A percentile compares a stretch with the other conserved stretches of the same genome.
Conservation (phyloP, 2,797 vertebrate species). For the Austrolebias charrua region DNA sequence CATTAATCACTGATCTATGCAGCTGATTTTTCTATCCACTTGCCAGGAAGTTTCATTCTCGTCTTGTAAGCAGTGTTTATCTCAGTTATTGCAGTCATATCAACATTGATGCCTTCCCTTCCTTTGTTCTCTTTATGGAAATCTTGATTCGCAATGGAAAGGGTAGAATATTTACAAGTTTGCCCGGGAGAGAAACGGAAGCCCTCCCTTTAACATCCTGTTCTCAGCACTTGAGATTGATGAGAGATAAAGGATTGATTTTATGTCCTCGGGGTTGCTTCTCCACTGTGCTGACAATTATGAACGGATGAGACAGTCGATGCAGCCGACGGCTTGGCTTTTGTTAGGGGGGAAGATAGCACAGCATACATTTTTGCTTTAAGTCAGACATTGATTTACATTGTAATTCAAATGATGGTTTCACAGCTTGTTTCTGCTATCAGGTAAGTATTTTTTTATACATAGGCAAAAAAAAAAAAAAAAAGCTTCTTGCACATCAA, state of each 20-base stretch:
- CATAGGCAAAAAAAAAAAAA: no score
- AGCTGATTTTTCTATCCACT: constrained; percentile 54
- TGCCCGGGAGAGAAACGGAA: constrained; percentile 48
- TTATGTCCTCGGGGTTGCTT: constrained; percentile 48
- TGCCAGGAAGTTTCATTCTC: constrained; percentile 26
- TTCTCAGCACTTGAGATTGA: constrained; percentile 56
- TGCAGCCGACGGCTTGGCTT: constrained; percentile 42
- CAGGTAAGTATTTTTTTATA: no score
- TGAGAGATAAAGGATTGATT: constrained; percentile 63
- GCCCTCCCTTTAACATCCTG: constrained; percentile 41
- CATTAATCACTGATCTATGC: constrained; percentile 63
- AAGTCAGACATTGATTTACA: constrained; percentile 48
- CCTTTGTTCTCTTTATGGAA: constrained; percentile 34
- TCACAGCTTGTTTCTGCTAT: constrained; percentile 3
- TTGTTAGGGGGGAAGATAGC: constrained; percentile 46
- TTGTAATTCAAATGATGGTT: constrained; percentile 29
- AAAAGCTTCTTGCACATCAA: no score
- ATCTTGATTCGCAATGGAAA: constrained; percentile 41
- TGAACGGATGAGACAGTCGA: constrained; percentile 43
- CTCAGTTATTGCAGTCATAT: constrained; percentile 49
- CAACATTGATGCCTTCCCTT: constrained; percentile 37
- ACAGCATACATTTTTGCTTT: constrained; percentile 36
- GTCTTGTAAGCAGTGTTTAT: constrained; percentile 54
- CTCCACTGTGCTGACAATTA: constrained; percentile 56
- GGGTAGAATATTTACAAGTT: constrained; percentile 48